These are phyloP conservation scores for Telmatochromis sp. DNA, from an alignment of 2,113 vertebrate genomes.

Conservation along the genomic window DNA sequence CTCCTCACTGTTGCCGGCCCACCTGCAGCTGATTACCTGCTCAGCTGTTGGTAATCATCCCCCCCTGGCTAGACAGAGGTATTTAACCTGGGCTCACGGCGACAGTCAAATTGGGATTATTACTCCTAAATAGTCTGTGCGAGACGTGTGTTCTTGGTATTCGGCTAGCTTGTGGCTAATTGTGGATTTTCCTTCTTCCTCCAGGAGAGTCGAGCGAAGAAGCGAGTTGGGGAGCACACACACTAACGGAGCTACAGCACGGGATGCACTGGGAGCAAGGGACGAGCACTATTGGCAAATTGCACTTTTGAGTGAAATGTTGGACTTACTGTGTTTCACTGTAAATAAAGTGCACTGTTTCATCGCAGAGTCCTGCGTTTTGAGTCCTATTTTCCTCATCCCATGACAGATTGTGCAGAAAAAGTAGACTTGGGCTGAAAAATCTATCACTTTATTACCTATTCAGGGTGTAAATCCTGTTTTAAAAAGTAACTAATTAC, in stretches of 20 bases:
- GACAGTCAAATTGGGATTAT: neutral
- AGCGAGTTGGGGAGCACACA: neutral
- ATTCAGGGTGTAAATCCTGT: neutral
- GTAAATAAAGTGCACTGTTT: neutral
- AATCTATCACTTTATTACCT: neutral
- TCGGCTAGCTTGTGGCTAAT: too few species aligned
- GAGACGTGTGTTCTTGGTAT: too few species aligned
- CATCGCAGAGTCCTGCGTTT: neutral
- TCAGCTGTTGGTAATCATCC: neutral
- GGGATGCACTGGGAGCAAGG: neutral
- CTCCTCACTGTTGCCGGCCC: too few species aligned
- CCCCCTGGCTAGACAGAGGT: neutral
- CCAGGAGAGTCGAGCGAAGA: neutral
- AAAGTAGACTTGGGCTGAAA: neutral
- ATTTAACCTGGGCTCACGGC: neutral
- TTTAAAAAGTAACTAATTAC: neutral
- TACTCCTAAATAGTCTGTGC: neutral
- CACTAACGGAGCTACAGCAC: neutral
- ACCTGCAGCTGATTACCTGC: neutral
- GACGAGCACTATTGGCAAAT: neutral
- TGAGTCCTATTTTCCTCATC: neutral
- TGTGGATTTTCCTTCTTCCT: neutral
- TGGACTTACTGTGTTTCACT: neutral
- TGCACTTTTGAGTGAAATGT: neutral
- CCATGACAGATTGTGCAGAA: neutral